Conservation (phyloP, 2,888 invertebrate genomes). For the Caprella mutica region DNA sequence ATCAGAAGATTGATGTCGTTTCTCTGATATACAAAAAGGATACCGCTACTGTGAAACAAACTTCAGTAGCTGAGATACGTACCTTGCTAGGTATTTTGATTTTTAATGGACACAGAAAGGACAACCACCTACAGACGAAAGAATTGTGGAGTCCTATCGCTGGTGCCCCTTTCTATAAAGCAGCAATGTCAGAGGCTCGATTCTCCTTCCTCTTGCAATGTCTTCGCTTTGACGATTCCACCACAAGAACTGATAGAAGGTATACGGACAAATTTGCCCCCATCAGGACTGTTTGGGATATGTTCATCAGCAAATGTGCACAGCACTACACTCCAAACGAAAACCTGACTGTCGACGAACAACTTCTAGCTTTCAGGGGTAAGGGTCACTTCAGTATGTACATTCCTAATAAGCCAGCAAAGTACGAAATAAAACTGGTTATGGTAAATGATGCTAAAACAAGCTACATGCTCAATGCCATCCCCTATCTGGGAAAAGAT, state of each 20-base stretch:
- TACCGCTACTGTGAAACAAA: constrained; percentile 3
- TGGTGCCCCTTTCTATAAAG: constrained; percentile 11
- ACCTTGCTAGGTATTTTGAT: constrained; percentile 8
- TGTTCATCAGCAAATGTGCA: constrained; percentile 34
- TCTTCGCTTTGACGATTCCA: constrained; percentile 11
- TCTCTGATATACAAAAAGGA: constrained; percentile 7
- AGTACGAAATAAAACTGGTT: constrained; percentile 39
- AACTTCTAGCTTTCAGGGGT: constrained; percentile 36
- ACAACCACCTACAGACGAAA: constrained; percentile 11
- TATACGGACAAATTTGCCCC: constrained; percentile 13
- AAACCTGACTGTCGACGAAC: constrained; percentile 37
- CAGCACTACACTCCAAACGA: constrained; percentile 33
- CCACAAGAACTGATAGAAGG: constrained; percentile 3
- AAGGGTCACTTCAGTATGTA: constrained; percentile 36
- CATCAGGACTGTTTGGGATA: constrained; percentile 11
- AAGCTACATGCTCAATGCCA: constrained; percentile 38
- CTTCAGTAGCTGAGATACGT: constrained; percentile 14
- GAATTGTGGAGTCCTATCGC: constrained; percentile 15
- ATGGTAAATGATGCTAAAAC: constrained; percentile 39
- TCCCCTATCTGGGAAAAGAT: constrained; percentile 38
- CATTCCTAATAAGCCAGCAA: constrained; percentile 38
- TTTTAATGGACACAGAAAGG: constrained; percentile 13
- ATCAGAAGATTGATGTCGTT: constrained; percentile 8
- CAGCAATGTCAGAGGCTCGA: constrained; percentile 15
- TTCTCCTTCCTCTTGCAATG: constrained; percentile 8